Evolutionary conservation across 2,113 vertebrate genomes (phyloP).

Genomic region (Rhabdornis inornatus): DNA sequence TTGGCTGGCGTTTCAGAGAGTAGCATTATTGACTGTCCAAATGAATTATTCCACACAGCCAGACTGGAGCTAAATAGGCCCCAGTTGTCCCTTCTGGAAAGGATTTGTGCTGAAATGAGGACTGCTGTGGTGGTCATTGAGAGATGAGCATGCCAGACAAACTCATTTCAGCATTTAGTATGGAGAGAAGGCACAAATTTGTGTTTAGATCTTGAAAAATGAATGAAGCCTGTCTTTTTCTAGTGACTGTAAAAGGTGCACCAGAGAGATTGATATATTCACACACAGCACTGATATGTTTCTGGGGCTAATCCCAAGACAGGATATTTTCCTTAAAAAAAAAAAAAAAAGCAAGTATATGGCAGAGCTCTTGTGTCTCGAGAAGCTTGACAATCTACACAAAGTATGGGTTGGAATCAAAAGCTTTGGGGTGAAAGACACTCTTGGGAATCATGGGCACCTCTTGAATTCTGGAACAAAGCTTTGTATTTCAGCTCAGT

Average conservation of each 20-base stretch:
- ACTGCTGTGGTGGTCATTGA: neutral
- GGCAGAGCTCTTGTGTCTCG: neutral
- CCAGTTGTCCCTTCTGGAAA: neutral
- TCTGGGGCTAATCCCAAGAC: neutral
- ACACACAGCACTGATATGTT: neutral
- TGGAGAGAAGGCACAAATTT: neutral
- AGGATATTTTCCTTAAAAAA: neutral
- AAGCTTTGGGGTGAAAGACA: neutral
- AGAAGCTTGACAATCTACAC: neutral
- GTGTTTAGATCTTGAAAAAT: neutral
- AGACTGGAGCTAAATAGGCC: neutral
- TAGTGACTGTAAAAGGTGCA: neutral
- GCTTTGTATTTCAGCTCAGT: neutral
- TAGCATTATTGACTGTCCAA: neutral
- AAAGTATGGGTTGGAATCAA: neutral
- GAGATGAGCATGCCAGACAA: neutral
- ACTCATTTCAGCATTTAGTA: neutral
- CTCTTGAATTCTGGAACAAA: neutral
- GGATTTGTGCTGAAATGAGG: neutral
- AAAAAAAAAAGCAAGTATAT: neutral
- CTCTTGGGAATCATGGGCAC: neutral
- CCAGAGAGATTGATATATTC: too few relatives aligned
- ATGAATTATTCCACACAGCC: neutral
- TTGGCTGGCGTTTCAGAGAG: neutral
- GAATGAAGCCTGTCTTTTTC: neutral